phyloP scores from a whole-genome alignment of 2,888 invertebrate species.

The Autographa pulchrina region DNA sequence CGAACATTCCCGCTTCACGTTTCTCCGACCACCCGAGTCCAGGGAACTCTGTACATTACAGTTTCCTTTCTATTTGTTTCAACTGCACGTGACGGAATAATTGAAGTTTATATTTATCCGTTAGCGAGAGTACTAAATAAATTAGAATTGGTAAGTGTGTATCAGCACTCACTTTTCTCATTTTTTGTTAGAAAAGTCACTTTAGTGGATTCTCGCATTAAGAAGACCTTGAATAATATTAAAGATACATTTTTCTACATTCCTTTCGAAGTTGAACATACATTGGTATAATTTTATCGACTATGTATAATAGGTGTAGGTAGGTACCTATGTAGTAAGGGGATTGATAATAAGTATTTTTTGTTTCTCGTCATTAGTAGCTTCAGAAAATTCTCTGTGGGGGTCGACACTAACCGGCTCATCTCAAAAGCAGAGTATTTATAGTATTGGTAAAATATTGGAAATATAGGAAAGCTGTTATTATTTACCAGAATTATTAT shows the following conservation, averaged over 20 bases:
- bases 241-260: neutral
- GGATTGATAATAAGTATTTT: too few relatives aligned
- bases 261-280: neutral
- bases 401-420: too few relatives aligned
- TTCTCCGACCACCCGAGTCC: constrained; percentile 44
- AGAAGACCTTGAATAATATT: constrained; percentile 6
- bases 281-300: too few relatives aligned
- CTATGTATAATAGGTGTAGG: too few relatives aligned
- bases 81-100: constrained; percentile 70
- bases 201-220: constrained; percentile 13
- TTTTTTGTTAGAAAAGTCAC: constrained; percentile 33
- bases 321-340: too few relatives aligned
- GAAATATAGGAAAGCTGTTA: too few relatives aligned
- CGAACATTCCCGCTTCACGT: constrained; percentile 63
- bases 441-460: too few relatives aligned
- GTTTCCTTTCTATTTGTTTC: constrained; percentile 61
- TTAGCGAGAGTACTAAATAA: constrained; percentile 42
- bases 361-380: too few relatives aligned
- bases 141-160: constrained; percentile 56
- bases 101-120: constrained; percentile 58
- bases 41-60: constrained; percentile 47
- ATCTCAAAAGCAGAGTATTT: too few relatives aligned
- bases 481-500: too few relatives aligned
- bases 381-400: too few relatives aligned
- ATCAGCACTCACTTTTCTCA: constrained; percentile 20